These are phyloP conservation scores for Daphoenositta chrysoptera DNA, from an alignment of 2,113 vertebrate genomes.

Conservation along the genomic window DNA sequence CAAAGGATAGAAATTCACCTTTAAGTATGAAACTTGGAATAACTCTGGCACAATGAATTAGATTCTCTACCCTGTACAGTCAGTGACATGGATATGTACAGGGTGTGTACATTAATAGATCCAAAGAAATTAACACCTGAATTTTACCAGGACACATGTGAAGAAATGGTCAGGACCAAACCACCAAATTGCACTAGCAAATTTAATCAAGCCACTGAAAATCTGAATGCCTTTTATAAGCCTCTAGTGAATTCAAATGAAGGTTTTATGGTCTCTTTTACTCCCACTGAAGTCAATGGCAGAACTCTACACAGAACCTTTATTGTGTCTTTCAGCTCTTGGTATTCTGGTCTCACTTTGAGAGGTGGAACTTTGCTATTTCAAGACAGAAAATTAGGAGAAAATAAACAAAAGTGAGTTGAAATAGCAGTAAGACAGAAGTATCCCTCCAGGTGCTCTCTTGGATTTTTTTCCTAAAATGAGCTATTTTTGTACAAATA, in stretches of 20 bases:
- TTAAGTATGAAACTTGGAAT: background rate
- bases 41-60: background rate
- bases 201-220: background rate
- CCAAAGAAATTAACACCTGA: background rate
- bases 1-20: constrained; percentile 50
- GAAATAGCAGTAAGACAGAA: background rate
- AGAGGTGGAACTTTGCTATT: background rate
- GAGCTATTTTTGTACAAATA: background rate
- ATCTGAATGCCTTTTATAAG: background rate
- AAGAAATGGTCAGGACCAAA: background rate
- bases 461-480: background rate
- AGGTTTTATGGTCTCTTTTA: background rate
- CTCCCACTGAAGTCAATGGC: background rate
- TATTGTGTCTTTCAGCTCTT: background rate
- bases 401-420: background rate
- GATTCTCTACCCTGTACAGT: background rate
- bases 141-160: background rate
- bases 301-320: background rate
- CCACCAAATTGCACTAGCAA: background rate
- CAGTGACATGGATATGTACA: background rate
- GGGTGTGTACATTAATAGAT: background rate
- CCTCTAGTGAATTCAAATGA: background rate
- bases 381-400: background rate
- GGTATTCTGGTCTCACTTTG: background rate
- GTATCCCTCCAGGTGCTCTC: background rate